Conservation (phyloP, 2,113 vertebrate species). For the Cyphomyrus discorhynchus region DNA sequence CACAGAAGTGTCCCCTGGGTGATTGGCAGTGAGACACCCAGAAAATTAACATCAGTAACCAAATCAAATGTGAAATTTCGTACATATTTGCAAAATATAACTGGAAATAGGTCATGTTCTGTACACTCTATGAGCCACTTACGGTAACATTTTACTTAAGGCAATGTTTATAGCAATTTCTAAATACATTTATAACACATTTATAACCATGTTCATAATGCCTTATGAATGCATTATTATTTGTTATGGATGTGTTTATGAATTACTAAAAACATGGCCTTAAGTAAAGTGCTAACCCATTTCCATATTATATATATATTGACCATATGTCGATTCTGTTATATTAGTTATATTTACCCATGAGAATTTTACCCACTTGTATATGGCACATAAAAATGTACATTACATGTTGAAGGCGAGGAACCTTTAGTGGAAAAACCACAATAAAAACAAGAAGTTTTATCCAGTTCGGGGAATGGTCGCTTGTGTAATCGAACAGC, state of each 20-base stretch:
- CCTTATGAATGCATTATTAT: too few relatives aligned
- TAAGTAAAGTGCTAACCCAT: background rate
- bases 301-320: background rate
- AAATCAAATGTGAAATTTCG: background rate
- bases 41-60: background rate
- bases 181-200: too few relatives aligned
- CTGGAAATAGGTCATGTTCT: background rate
- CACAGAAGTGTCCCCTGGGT: background rate
- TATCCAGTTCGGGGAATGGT: background rate
- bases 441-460: background rate
- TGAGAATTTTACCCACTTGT: background rate
- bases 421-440: background rate
- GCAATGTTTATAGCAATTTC: too few relatives aligned
- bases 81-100: background rate
- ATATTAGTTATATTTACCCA: background rate
- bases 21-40: background rate
- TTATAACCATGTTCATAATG: too few relatives aligned
- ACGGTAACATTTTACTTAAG: too few relatives aligned
- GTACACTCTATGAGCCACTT: background rate
- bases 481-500: background rate
- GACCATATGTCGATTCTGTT: background rate
- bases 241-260: too few relatives aligned
- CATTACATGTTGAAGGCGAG: background rate
- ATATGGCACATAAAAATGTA: too few relatives aligned
- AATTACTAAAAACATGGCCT: too few relatives aligned